Conservation (phyloP, 2,888 invertebrate genomes). For the Philereme transversata region DNA sequence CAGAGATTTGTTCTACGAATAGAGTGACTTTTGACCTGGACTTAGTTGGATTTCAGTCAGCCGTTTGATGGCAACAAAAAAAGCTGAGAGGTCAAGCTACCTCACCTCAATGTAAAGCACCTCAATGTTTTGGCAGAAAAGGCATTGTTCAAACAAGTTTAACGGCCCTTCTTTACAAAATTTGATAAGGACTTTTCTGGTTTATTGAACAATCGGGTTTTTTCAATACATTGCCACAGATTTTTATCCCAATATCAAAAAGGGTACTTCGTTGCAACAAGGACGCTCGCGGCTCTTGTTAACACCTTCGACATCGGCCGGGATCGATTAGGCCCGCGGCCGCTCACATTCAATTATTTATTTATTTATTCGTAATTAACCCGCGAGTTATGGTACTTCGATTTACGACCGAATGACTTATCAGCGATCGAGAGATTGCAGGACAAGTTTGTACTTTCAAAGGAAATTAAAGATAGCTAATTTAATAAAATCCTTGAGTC, state of each 20-base stretch:
- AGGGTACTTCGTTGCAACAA: conserved; percentile 15
- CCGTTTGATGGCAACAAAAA: neutral
- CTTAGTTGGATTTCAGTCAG: conserved; percentile 24
- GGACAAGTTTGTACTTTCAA: neutral
- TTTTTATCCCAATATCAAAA: neutral
- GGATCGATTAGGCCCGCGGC: conserved; percentile 82
- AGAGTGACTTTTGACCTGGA: conserved; percentile 37
- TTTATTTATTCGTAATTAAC: conserved; percentile 85
- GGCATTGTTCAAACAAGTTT: no score
- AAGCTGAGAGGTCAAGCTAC: no score
- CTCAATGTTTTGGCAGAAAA: no score
- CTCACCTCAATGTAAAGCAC: no score
- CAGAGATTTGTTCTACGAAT: conserved; percentile 42
- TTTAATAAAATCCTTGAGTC: no score
- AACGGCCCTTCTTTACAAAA: no score
- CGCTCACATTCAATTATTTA: conserved; percentile 84
- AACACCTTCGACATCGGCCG: conserved; percentile 72
- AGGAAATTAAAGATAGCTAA: no score
- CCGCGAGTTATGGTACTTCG: conserved; percentile 75
- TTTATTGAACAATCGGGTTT: no score
- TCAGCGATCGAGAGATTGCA: conserved; percentile 47
- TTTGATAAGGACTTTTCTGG: no score
- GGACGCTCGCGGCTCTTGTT: conserved; percentile 66
- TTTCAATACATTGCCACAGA: no score
- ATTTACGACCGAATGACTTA: conserved; percentile 77